Conservation (phyloP, 2,797 vertebrate species). For the Semotilus atromaculatus region DNA sequence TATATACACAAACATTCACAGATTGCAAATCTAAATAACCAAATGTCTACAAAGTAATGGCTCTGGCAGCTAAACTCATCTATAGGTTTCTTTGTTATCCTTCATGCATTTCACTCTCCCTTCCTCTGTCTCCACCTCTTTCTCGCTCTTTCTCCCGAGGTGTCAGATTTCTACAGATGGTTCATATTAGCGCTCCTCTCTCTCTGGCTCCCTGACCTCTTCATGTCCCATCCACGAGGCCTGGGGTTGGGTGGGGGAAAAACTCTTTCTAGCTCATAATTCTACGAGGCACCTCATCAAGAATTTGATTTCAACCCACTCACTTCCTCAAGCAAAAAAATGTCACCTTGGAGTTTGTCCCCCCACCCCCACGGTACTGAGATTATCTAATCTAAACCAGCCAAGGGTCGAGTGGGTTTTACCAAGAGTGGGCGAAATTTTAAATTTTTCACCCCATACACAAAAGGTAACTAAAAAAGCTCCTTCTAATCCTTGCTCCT, state of each 20-base stretch:
- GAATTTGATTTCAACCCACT: slow-evolving; percentile 40
- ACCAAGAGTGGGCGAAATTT: neutral
- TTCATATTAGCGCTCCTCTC: slow-evolving; percentile 79
- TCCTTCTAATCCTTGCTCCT: slow-evolving; percentile 29
- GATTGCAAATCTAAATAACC: slow-evolving; percentile 21
- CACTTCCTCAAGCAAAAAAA: slow-evolving; percentile 2
- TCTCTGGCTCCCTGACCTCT: slow-evolving; percentile 70
- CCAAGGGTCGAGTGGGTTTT: neutral
- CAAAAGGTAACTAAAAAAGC: slow-evolving; percentile 23
- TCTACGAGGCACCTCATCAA: slow-evolving; percentile 43
- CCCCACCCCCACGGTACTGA: slow-evolving; percentile 1
- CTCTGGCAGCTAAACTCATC: slow-evolving; percentile 65
- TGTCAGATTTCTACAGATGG: slow-evolving; percentile 87
- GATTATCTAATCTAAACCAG: neutral
- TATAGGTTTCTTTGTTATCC: slow-evolving; percentile 77
- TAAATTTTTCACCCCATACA: neutral
- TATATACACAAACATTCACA: slow-evolving; percentile 31
- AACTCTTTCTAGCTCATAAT: slow-evolving; percentile 64
- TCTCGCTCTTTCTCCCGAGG: slow-evolving; percentile 64
- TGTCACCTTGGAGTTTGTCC: slow-evolving; percentile 6
- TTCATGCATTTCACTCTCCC: slow-evolving; percentile 55
- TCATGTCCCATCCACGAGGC: slow-evolving; percentile 63
- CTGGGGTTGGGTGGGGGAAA: slow-evolving; percentile 56
- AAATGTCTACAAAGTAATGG: neutral
- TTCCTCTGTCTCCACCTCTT: slow-evolving; percentile 14